Conservation (phyloP, 1,140 invertebrate species). For the Drosophila funebris region DNA sequence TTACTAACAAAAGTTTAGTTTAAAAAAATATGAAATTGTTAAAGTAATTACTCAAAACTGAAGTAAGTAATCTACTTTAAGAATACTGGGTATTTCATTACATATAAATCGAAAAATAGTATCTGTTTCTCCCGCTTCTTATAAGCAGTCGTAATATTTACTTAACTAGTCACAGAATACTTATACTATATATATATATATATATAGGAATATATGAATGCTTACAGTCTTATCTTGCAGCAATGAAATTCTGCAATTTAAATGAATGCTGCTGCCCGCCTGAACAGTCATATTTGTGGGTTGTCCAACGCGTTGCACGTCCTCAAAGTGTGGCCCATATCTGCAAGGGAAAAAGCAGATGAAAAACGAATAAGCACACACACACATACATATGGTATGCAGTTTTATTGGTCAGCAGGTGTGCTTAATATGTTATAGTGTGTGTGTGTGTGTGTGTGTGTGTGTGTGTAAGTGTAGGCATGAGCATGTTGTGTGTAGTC, state of each 20-base stretch:
- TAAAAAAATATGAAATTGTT: too few relatives aligned
- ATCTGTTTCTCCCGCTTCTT: neutral
- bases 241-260: constrained; percentile 92
- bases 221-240: constrained; percentile 94
- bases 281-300: constrained; percentile 91
- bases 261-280: constrained; percentile 90
- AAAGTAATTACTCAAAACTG: too few relatives aligned
- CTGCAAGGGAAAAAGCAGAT: constrained; percentile 67
- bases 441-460: neutral
- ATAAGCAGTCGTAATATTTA: neutral
- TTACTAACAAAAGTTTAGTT: neutral
- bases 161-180: too few relatives aligned
- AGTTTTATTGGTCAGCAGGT: constrained; percentile 40
- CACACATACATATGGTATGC: constrained; percentile 13
- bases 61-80: too few relatives aligned
- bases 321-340: constrained; percentile 89
- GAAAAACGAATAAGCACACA: constrained; percentile 5
- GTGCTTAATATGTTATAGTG: neutral
- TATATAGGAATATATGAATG: too few relatives aligned
- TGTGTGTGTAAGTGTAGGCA: constrained; percentile 1
- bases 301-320: constrained; percentile 85
- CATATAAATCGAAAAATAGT: too few relatives aligned
- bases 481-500: neutral
- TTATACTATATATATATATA: too few relatives aligned
- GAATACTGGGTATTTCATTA: too few relatives aligned